phyloP scores from a whole-genome alignment of 2,113 vertebrate genomes.

The Leuciscus idus region DNA sequence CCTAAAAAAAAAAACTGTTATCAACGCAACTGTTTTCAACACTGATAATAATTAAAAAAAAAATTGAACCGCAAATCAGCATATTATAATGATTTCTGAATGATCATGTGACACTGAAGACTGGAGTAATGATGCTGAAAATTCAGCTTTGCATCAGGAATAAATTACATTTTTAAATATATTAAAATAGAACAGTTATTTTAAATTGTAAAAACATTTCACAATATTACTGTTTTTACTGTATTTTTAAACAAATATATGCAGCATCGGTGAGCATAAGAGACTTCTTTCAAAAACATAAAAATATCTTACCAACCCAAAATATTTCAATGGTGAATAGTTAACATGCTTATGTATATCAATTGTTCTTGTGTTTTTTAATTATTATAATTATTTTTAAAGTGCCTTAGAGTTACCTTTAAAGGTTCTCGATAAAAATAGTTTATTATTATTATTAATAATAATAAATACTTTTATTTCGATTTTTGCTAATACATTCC shows the following conservation, averaged over 20 bases:
- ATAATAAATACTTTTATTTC: no score
- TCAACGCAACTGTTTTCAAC: background rate
- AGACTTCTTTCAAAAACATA: background rate
- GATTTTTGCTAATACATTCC: no score
- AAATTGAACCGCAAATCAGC: background rate
- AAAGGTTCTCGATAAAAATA: background rate
- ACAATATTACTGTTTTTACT: background rate
- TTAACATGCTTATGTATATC: background rate
- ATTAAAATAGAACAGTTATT: background rate
- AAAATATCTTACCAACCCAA: no score
- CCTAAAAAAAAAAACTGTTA: no score
- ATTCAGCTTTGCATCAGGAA: no score
- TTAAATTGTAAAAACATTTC: background rate
- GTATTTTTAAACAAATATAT: background rate
- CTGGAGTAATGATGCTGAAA: background rate
- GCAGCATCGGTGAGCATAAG: background rate
- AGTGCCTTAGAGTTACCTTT: background rate
- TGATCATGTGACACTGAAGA: background rate
- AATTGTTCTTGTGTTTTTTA: background rate
- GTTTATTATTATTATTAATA: background rate
- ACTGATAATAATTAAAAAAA: background rate
- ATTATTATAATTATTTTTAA: background rate
- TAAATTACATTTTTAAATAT: background rate
- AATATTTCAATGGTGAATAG: no score
- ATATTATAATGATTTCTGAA: background rate